Percentiles rank a stretch among this genome's conserved stretches.
Conservation (phyloP, 2,113 vertebrate species). For the Mirounga angustirostris region DNA sequence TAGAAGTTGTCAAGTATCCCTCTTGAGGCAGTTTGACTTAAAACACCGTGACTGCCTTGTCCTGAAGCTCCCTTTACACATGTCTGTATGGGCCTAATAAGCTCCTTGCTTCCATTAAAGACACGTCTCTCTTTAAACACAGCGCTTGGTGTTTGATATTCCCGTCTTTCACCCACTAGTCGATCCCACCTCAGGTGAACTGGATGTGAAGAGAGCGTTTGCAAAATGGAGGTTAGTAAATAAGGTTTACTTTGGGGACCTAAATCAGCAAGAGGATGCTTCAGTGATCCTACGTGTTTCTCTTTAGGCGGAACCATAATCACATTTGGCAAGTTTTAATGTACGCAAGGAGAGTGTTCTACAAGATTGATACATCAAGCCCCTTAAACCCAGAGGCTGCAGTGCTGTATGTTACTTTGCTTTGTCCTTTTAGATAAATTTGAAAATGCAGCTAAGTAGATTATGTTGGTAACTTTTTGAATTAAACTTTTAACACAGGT, state of each 20-base stretch:
- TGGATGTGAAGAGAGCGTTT: conserved; percentile 98
- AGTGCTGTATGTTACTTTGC: conserved; percentile 92
- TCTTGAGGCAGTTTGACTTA: not conserved
- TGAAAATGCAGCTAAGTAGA: not conserved
- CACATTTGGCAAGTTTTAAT: conserved; percentile 99
- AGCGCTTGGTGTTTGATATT: conserved; percentile 97
- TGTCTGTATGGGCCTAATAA: not conserved
- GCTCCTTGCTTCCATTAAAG: not conserved
- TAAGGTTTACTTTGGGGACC: not conserved
- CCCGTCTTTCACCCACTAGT: conserved; percentile 98
- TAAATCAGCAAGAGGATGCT: not conserved
- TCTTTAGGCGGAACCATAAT: conserved; percentile 95
- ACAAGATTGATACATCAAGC: conserved; percentile 96
- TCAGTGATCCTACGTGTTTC: not conserved
- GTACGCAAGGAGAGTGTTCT: conserved; percentile 97
- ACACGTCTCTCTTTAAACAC: conserved; percentile 34
- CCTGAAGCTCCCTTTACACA: too few relatives aligned
- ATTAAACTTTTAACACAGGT: conserved; percentile 86
- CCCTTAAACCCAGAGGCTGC: conserved; percentile 98
- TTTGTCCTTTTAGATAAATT: not conserved
- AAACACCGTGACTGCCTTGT: not conserved
- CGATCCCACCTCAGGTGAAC: conserved; percentile 95
- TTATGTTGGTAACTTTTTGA: conserved; percentile 23
- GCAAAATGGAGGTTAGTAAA: conserved; percentile 96
- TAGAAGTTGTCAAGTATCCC: not conserved